Evolutionary conservation across 2,113 vertebrate species (phyloP).

Genomic region (Gymnorhina tibicen): DNA sequence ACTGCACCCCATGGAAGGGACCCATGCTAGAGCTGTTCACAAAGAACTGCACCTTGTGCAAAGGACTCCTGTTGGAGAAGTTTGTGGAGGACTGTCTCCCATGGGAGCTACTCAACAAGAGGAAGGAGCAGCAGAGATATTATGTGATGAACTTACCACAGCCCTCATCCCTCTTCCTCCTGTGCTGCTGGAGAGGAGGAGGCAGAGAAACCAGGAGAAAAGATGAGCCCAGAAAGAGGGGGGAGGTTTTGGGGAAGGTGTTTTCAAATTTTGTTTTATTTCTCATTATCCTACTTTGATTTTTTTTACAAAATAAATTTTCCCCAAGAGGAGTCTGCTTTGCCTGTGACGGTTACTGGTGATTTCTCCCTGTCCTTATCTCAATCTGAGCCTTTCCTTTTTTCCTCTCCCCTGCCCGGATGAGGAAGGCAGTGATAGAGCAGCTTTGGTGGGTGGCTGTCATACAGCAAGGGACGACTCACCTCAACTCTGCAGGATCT

Average conservation of each 20-base stretch:
- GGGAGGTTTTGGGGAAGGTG: background rate
- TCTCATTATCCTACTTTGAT: background rate
- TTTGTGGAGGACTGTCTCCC: background rate
- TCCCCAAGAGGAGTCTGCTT: background rate
- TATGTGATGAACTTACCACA: background rate
- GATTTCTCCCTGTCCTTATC: background rate
- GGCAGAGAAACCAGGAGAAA: background rate
- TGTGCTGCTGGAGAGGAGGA: background rate
- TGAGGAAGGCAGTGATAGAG: background rate
- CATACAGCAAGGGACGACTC: background rate
- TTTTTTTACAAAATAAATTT: background rate
- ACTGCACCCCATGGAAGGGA: too few relatives aligned
- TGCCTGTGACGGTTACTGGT: background rate
- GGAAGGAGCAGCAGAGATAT: background rate
- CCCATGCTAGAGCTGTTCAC: background rate
- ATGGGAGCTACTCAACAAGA: fast-evolving
- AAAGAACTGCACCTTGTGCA: background rate
- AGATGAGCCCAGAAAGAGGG: background rate
- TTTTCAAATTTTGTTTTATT: background rate
- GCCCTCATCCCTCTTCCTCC: background rate
- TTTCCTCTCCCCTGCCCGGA: background rate
- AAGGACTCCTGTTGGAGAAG: background rate
- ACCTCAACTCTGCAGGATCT: background rate
- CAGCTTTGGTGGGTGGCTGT: background rate
- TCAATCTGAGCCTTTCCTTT: background rate